phyloP scores from a whole-genome alignment of 2,113 vertebrate species.

The Epinephelus cyanopodus region DNA sequence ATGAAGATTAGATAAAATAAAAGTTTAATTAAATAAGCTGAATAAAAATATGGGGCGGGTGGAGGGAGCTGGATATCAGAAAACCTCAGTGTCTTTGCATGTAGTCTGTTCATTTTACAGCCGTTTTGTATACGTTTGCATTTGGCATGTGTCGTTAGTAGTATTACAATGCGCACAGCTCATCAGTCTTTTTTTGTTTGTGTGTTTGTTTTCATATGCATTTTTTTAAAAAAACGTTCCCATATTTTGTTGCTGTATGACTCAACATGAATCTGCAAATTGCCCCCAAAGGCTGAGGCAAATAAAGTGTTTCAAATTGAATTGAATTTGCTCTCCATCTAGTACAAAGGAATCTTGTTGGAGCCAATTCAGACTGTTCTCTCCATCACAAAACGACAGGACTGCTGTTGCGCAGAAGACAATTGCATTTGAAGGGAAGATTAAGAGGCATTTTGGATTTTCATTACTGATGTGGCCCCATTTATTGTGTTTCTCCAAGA shows the following conservation, averaged over 20 bases:
- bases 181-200: no score
- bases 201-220: no score
- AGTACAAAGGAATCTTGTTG: no score
- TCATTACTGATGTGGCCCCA: not conserved
- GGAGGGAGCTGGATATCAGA: not conserved
- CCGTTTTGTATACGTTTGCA: no score
- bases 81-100: not conserved
- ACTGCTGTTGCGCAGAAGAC: not conserved
- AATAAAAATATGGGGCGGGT: not conserved
- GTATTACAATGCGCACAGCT: no score
- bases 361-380: constrained; percentile 1
- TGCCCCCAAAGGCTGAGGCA: no score
- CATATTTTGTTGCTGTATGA: no score
- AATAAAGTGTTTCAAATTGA: no score
- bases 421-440: not conserved
- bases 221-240: no score
- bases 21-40: not conserved
- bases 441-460: not conserved
- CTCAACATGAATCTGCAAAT: no score
- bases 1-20: not conserved
- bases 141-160: no score
- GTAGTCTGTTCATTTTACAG: not conserved
- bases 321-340: not conserved
- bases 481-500: not conserved
- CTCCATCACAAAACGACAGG: not conserved